Conservation (phyloP, 2,113 vertebrate species). For the Heterotilapia buettikoferi region DNA sequence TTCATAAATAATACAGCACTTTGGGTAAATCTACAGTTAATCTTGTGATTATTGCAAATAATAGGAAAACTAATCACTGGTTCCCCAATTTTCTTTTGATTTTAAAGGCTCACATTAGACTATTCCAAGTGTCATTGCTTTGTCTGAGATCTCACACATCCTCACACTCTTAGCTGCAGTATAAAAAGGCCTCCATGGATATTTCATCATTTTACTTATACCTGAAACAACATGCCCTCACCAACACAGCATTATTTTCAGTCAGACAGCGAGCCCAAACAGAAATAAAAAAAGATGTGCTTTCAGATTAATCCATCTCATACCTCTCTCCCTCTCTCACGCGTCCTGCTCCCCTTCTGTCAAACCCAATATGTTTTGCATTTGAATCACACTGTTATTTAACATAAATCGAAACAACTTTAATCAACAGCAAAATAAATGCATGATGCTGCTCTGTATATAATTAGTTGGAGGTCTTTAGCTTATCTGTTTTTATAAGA, state of each 20-base stretch:
- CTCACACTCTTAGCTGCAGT: background rate
- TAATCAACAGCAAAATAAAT: constrained; percentile 61
- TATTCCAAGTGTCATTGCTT: background rate
- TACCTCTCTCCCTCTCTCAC: background rate
- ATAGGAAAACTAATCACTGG: background rate
- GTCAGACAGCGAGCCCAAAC: background rate
- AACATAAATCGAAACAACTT: constrained; percentile 65
- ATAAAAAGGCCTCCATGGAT: background rate
- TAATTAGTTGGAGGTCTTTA: constrained; percentile 62
- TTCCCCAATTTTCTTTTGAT: background rate
- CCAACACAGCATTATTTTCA: background rate
- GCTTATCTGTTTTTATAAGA: constrained; percentile 60
- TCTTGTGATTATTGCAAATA: background rate
- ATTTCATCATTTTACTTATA: background rate
- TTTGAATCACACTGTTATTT: constrained; percentile 56
- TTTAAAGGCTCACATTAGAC: background rate
- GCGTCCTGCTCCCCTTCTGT: background rate
- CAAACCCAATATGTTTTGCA: constrained; percentile 44
- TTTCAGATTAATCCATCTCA: background rate
- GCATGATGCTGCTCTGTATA: constrained; percentile 17
- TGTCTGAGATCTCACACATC: background rate
- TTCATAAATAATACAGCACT: background rate
- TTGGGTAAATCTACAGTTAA: background rate
- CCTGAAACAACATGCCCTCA: background rate
- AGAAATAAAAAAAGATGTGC: background rate